Evolutionary conservation across 2,797 vertebrate species (phyloP).

Genomic region (Pantherophis vulpinus): DNA sequence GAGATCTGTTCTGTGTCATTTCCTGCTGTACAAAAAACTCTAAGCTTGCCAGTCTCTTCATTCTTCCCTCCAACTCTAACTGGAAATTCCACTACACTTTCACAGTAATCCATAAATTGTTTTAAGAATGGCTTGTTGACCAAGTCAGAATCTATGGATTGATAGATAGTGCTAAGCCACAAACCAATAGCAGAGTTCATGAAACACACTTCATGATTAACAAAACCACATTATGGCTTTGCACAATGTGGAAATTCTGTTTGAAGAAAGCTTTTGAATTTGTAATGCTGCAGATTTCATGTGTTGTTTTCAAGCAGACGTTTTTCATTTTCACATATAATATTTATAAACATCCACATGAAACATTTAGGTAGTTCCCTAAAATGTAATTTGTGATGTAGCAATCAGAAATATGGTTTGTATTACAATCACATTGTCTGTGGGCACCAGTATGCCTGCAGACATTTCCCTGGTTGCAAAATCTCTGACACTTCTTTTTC

Average conservation of each 20-base stretch:
- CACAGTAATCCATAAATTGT: neutral
- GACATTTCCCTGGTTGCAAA: neutral
- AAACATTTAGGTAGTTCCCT: neutral
- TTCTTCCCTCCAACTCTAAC: neutral
- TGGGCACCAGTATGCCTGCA: neutral
- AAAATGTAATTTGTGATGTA: neutral
- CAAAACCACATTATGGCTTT: neutral
- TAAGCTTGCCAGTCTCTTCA: neutral
- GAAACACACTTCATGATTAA: neutral
- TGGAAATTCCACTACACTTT: neutral
- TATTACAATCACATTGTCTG: neutral
- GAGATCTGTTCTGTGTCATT: neutral
- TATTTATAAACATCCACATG: neutral
- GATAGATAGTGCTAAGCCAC: neutral
- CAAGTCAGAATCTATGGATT: neutral
- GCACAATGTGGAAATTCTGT: neutral
- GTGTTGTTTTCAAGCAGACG: neutral
- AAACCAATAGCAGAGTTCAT: neutral
- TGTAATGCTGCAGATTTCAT: neutral
- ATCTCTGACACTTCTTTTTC: neutral
- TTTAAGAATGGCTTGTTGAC: neutral
- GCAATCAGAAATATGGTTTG: neutral
- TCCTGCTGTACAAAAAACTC: neutral
- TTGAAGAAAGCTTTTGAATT: neutral
- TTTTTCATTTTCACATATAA: neutral